Conservation (phyloP, 2,888 invertebrate species). For the Cremastinae sp. region DNA sequence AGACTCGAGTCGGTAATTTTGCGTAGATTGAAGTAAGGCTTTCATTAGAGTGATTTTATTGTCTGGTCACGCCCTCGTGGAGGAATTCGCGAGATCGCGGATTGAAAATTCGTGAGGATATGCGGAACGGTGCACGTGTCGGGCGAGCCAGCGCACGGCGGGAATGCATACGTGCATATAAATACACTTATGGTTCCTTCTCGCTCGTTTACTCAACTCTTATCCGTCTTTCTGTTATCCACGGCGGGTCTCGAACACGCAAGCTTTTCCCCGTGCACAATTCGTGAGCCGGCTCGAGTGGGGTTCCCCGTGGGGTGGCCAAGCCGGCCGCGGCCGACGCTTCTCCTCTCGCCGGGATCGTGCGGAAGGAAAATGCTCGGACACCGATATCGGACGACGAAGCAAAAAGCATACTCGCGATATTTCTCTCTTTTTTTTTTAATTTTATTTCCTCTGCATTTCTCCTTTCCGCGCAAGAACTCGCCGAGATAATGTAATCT, state of each 20-base stretch:
- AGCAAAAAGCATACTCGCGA: background rate
- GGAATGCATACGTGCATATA: slow-evolving; percentile 52
- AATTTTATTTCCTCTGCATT: background rate
- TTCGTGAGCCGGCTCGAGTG: too few species aligned
- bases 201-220: too few species aligned
- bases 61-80: slow-evolving; percentile 32
- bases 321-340: too few species aligned
- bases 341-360: too few species aligned
- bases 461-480: slow-evolving; percentile 17
- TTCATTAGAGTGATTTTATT: too few species aligned
- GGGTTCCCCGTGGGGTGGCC: too few species aligned
- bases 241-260: too few species aligned
- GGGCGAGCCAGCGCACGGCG: slow-evolving; percentile 44
- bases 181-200: slow-evolving; percentile 26
- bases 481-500: slow-evolving; percentile 70
- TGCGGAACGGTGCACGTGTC: slow-evolving; percentile 46
- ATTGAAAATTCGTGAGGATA: slow-evolving; percentile 44
- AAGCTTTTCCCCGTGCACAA: slow-evolving; percentile 1
- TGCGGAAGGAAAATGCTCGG: too few species aligned
- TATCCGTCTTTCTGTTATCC: background rate
- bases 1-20: too few species aligned
- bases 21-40: too few species aligned
- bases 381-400: too few species aligned
- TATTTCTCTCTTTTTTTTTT: slow-evolving; percentile 11
- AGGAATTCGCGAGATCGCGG: slow-evolving; percentile 45